Evolutionary conservation across 2,888 invertebrate species (phyloP).

Genomic region (Sycophila texana): DNA sequence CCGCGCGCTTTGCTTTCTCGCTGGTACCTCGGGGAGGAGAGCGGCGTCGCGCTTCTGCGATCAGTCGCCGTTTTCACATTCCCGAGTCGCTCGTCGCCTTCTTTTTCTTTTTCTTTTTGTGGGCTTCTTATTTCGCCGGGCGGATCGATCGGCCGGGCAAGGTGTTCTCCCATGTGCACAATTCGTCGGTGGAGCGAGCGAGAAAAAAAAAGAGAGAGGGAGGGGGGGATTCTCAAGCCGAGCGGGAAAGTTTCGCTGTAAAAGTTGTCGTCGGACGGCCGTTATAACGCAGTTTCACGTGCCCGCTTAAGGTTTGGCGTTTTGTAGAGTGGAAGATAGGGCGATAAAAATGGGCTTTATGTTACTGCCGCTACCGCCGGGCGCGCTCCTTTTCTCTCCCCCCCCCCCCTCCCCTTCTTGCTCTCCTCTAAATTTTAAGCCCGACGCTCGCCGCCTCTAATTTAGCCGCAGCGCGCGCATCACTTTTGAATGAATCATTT

Average conservation of each 20-base stretch:
- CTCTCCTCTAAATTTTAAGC: background rate
- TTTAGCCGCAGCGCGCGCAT: background rate
- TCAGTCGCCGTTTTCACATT: background rate
- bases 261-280: conserved; percentile 46
- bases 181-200: conserved; percentile 5
- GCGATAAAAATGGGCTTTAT: conserved; percentile 34
- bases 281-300: conserved; percentile 44
- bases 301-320: conserved; percentile 31
- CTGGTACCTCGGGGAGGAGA: too few relatives aligned
- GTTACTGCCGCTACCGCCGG: conserved; percentile 2
- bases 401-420: too few relatives aligned
- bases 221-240: background rate
- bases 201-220: background rate
- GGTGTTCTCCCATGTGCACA: conserved; percentile 32
- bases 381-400: background rate
- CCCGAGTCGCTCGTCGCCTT: background rate
- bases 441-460: background rate
- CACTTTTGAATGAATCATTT: conserved; percentile 5
- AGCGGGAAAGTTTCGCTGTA: conserved; percentile 38
- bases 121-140: background rate
- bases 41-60: too few relatives aligned
- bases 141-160: conserved; percentile 1
- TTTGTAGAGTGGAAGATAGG: conserved; percentile 19
- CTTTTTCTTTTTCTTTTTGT: background rate
- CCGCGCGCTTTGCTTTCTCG: background rate